phyloP scores from a whole-genome alignment of 2,113 vertebrate genomes.

The Thunnus thynnus region DNA sequence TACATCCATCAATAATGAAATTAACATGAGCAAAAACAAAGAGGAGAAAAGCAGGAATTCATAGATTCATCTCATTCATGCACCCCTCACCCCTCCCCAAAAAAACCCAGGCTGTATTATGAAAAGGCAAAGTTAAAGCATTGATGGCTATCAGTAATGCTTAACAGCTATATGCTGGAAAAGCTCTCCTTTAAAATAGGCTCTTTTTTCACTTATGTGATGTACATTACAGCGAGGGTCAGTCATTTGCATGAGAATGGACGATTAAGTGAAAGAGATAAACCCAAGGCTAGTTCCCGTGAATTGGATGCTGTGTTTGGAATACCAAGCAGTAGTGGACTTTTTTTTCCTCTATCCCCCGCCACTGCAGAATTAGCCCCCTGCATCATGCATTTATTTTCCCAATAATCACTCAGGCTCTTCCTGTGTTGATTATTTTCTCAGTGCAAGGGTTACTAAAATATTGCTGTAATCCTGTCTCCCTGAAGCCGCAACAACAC shows the following conservation, averaged over 20 bases:
- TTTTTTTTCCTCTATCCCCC: conserved; percentile 3
- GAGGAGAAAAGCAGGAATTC: conserved; percentile 14
- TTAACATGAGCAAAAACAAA: conserved; percentile 26
- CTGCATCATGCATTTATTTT: conserved; percentile 73
- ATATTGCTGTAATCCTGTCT: conserved; percentile 80
- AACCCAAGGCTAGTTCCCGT: conserved; percentile 78
- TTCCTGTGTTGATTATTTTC: conserved; percentile 78
- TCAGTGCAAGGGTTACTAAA: conserved; percentile 78
- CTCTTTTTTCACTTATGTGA: conserved; percentile 75
- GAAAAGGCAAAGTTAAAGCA: conserved; percentile 40
- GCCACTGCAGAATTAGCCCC: conserved; percentile 67
- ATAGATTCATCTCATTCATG: conserved; percentile 41
- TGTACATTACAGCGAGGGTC: conserved; percentile 78
- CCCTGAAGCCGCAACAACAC: conserved; percentile 60
- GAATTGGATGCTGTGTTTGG: conserved; percentile 72
- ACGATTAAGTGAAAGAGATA: conserved; percentile 79
- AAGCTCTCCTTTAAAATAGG: conserved; percentile 57
- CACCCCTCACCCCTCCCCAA: neutral
- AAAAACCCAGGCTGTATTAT: conserved; percentile 13
- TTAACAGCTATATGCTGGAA: conserved; percentile 69
- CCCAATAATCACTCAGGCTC: conserved; percentile 70
- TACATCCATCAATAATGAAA: conserved; percentile 39
- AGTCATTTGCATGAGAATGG: conserved; percentile 81
- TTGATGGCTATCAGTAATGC: conserved; percentile 67
- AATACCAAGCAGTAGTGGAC: conserved; percentile 74